Percentiles rank a stretch among this genome's conserved stretches.
These are phyloP conservation scores for Tamandua tetradactyla DNA, from an alignment of 2,797 vertebrate genomes.

Conservation along the genomic window DNA sequence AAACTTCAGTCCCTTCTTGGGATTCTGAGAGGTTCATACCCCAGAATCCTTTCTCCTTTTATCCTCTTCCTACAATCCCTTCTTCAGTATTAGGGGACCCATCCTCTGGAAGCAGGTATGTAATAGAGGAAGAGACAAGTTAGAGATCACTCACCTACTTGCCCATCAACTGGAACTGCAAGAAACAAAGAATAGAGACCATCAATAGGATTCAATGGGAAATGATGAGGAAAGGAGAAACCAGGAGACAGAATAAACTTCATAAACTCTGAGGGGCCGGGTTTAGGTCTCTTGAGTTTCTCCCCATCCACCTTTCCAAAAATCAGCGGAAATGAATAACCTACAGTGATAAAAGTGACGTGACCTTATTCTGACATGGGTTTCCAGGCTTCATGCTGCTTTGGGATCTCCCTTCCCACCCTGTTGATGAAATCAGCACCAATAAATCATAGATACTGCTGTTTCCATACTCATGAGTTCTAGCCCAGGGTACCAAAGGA, in stretches of 20 bases:
- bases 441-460: neutral
- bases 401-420: neutral
- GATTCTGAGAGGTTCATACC: neutral
- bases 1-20: neutral
- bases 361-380: neutral
- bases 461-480: neutral
- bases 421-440: neutral
- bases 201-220: neutral
- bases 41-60: neutral
- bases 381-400: neutral
- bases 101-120: neutral
- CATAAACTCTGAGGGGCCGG: neutral
- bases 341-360: neutral
- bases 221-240: neutral
- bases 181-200: conserved; percentile 20
- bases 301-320: neutral
- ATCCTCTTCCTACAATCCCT: neutral
- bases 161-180: conserved; percentile 61
- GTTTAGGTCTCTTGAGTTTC: neutral
- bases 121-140: neutral
- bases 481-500: neutral
- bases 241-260: neutral
- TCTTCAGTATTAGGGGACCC: neutral
- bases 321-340: neutral
- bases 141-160: conserved; percentile 60